Conservation (phyloP, 2,113 vertebrate species). For the Hucho hucho region DNA sequence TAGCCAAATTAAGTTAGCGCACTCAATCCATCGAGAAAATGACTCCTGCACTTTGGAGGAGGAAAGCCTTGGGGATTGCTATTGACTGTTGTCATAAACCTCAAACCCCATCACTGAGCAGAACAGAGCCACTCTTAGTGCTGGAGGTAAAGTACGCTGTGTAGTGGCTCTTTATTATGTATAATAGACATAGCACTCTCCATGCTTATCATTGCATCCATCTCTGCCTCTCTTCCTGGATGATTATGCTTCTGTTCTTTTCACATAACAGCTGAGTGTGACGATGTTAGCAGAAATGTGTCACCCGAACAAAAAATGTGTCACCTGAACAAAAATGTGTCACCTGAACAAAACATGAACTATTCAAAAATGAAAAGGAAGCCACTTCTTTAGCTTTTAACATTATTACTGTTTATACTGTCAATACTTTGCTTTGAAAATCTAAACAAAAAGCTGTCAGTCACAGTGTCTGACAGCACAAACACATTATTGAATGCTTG, state of each 20-base stretch:
- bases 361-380: background rate
- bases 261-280: background rate
- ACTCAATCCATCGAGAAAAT: conserved; percentile 50
- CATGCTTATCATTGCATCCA: background rate
- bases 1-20: conserved; percentile 56
- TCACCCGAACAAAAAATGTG: too few species aligned
- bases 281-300: too few species aligned
- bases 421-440: conserved; percentile 46
- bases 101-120: background rate
- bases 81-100: conserved; percentile 23
- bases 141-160: too few species aligned
- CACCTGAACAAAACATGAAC: background rate
- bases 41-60: conserved; percentile 32
- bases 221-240: background rate
- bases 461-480: conserved; percentile 23
- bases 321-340: too few species aligned
- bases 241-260: background rate
- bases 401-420: too few species aligned
- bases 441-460: conserved; percentile 19
- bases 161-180: too few species aligned
- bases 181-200: background rate
- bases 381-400: too few species aligned
- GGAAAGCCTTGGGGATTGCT: conserved; percentile 30
- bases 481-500: conserved; percentile 30
- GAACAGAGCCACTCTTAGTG: background rate